phyloP scores from a whole-genome alignment of 2,113 vertebrate species.

The Columba janthina region DNA sequence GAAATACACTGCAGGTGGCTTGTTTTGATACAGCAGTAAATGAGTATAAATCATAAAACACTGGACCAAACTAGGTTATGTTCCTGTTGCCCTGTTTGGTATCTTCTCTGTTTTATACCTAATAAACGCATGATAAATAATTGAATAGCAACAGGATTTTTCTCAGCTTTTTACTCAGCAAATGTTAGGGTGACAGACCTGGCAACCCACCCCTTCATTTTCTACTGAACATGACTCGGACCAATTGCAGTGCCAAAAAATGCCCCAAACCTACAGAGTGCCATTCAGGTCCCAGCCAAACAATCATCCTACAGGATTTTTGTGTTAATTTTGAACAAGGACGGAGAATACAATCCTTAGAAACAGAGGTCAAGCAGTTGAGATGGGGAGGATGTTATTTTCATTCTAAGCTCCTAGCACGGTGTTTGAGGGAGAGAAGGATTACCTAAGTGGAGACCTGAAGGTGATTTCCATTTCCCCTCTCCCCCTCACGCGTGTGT shows the following conservation, averaged over 20 bases:
- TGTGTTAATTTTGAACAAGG: background rate
- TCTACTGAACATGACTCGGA: background rate
- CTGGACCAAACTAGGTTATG: background rate
- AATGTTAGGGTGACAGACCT: background rate
- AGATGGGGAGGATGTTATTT: background rate
- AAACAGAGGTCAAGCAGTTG: background rate
- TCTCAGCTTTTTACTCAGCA: background rate
- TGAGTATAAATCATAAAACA: background rate
- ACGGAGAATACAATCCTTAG: background rate
- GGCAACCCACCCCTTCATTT: background rate
- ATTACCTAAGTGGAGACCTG: background rate
- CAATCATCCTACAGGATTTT: background rate
- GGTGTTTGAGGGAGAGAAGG: background rate
- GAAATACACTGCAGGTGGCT: background rate
- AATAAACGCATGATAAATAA: background rate
- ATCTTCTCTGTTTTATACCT: background rate
- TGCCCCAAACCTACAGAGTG: background rate
- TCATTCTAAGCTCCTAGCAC: background rate
- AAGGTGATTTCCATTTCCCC: background rate
- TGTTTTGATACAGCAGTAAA: background rate
- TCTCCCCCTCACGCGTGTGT: background rate
- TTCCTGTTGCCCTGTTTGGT: background rate
- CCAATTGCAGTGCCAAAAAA: background rate
- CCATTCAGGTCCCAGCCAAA: accelerated
- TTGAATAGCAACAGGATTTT: background rate